A percentile compares a stretch with the other conserved stretches of the same genome.
These are phyloP conservation scores for Arizona elegans DNA, from an alignment of 2,113 vertebrate species.

Conservation along the genomic window DNA sequence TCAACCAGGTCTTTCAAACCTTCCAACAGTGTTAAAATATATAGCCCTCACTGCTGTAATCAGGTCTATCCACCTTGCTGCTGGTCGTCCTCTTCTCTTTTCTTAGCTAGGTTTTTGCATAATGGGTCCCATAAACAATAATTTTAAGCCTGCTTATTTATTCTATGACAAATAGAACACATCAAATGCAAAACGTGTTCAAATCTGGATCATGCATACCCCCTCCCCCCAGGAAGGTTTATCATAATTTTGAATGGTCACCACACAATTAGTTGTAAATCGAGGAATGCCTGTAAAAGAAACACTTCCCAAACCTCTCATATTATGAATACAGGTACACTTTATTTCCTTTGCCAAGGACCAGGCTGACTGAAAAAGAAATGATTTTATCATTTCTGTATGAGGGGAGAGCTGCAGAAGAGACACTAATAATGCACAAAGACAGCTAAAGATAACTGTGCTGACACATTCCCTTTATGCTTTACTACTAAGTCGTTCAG, in stretches of 20 bases:
- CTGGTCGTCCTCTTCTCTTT: background rate
- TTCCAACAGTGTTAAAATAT: background rate
- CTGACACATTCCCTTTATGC: slow-evolving; percentile 31
- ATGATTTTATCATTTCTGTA: slow-evolving; percentile 41
- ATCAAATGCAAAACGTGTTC: background rate
- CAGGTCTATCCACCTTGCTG: background rate
- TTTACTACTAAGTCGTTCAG: slow-evolving; percentile 29
- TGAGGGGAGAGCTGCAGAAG: slow-evolving; percentile 34
- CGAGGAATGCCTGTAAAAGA: slow-evolving; percentile 25
- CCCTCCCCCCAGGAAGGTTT: no score
- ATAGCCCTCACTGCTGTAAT: background rate
- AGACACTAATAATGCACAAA: slow-evolving; percentile 6
- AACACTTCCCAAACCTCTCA: slow-evolving; percentile 36
- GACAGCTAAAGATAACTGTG: slow-evolving; percentile 45
- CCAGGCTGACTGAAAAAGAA: slow-evolving; percentile 19
- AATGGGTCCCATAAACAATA: background rate
- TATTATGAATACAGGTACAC: slow-evolving; percentile 30
- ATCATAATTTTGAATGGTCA: no score
- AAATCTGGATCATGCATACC: no score
- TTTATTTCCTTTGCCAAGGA: slow-evolving; percentile 32
- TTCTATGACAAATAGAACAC: background rate
- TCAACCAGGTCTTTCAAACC: background rate
- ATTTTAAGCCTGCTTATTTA: background rate
- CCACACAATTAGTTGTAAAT: no score
- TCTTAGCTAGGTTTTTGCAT: background rate